phyloP scores from a whole-genome alignment of 2,797 vertebrate genomes.

The Coregonus sp. region DNA sequence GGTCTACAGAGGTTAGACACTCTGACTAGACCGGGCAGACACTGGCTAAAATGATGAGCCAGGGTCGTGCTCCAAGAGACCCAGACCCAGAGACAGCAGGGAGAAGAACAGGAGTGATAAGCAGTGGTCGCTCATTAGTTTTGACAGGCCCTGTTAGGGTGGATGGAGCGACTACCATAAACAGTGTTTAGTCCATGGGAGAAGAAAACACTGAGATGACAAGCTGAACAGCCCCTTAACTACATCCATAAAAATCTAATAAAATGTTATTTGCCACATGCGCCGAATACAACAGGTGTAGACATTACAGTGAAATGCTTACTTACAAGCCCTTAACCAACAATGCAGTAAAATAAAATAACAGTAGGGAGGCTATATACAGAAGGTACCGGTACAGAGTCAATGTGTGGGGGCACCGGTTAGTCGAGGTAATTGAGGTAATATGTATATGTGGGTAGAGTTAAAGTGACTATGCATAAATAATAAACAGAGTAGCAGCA shows the following conservation, averaged over 20 bases:
- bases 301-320: too few relatives aligned
- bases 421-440: too few relatives aligned
- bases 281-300: too few relatives aligned
- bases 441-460: too few relatives aligned
- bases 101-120: constrained; percentile 43
- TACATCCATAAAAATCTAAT: neutral
- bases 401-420: too few relatives aligned
- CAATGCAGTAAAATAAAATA: too few relatives aligned
- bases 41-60: constrained; percentile 42
- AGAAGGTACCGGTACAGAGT: too few relatives aligned
- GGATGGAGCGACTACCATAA: constrained; percentile 33
- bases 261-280: too few relatives aligned
- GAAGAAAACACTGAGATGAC: neutral
- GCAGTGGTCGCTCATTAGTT: constrained; percentile 45
- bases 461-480: too few relatives aligned
- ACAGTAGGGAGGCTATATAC: too few relatives aligned
- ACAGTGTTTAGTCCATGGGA: constrained; percentile 14
- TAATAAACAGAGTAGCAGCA: too few relatives aligned
- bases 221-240: neutral
- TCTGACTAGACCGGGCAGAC: constrained; percentile 39
- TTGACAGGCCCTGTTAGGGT: constrained; percentile 46
- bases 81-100: constrained; percentile 35
- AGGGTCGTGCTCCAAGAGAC: constrained; percentile 27
- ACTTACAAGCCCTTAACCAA: too few relatives aligned
- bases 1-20: constrained; percentile 42